These are phyloP conservation scores for Percina caprodes DNA, from an alignment of 2,113 vertebrate species.

Conservation along the genomic window DNA sequence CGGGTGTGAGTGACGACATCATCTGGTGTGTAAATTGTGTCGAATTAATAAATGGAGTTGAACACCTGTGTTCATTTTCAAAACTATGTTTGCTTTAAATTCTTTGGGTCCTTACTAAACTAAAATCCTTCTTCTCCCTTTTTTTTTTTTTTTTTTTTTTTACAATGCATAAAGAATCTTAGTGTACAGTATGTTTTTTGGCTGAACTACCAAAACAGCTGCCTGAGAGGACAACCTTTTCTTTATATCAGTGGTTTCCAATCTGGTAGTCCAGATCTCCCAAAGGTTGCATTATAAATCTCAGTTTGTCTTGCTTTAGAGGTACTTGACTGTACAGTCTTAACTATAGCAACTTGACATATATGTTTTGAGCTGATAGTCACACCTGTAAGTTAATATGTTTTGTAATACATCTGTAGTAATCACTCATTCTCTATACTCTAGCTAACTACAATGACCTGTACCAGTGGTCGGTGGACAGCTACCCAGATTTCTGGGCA, in stretches of 20 bases:
- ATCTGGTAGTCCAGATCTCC: neutral
- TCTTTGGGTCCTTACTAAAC: neutral
- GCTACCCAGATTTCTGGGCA: conserved; percentile 92
- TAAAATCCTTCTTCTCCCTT: neutral
- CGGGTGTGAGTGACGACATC: too few species aligned
- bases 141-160: neutral
- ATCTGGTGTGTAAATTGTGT: neutral
- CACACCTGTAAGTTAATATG: neutral
- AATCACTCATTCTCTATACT: conserved; percentile 8
- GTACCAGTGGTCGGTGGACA: conserved; percentile 94
- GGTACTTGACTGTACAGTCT: neutral
- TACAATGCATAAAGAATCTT: neutral
- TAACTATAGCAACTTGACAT: neutral
- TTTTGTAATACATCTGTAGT: neutral
- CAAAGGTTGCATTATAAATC: too few species aligned
- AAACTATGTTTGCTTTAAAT: neutral
- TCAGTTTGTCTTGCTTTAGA: neutral
- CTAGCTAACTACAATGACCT: conserved; percentile 91
- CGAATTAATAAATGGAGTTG: neutral
- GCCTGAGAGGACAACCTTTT: neutral
- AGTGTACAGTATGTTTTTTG: neutral
- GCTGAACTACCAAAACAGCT: neutral
- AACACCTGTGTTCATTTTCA: neutral
- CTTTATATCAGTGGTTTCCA: neutral
- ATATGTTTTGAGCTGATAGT: neutral